Evolutionary conservation across 2,888 invertebrate species (phyloP).

Genomic region (Agriopis aurantiaria): DNA sequence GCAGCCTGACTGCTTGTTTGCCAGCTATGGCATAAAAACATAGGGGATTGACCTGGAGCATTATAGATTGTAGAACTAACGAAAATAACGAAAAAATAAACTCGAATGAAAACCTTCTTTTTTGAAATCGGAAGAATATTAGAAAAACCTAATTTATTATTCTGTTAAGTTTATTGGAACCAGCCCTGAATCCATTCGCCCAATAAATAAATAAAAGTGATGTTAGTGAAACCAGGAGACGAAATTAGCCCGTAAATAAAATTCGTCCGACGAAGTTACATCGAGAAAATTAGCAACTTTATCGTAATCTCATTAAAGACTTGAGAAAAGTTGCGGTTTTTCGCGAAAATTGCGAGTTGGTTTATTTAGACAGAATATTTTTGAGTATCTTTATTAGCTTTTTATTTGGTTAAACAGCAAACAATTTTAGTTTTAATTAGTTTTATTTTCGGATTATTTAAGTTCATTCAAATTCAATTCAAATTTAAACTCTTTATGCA

Average conservation of each 20-base stretch:
- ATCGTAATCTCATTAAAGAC: conserved; percentile 12
- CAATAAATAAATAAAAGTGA: neutral
- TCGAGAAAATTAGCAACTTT: conserved; percentile 9
- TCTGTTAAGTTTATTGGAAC: no score
- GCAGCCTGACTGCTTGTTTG: no score
- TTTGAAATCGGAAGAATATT: no score
- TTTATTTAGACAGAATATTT: conserved; percentile 12
- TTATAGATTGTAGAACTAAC: no score
- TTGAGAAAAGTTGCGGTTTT: conserved; percentile 21
- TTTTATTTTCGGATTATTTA: neutral
- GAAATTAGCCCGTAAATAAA: conserved; percentile 2
- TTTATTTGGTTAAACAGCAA: conserved; percentile 4
- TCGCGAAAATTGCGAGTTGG: neutral
- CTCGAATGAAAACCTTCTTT: no score
- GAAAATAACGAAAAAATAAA: no score
- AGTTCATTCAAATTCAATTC: no score
- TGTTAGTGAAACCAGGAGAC: neutral
- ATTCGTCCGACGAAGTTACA: conserved; percentile 6
- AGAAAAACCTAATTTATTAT: no score
- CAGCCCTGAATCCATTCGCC: no score
- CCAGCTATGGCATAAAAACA: no score
- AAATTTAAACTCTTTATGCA: no score
- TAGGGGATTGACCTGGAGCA: no score
- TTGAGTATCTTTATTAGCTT: conserved; percentile 1
- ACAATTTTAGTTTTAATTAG: conserved; percentile 12